Percentiles rank a stretch among this genome's conserved stretches.
These are phyloP conservation scores for Pteruthius melanotis DNA, from an alignment of 2,113 vertebrate genomes.

Conservation along the genomic window DNA sequence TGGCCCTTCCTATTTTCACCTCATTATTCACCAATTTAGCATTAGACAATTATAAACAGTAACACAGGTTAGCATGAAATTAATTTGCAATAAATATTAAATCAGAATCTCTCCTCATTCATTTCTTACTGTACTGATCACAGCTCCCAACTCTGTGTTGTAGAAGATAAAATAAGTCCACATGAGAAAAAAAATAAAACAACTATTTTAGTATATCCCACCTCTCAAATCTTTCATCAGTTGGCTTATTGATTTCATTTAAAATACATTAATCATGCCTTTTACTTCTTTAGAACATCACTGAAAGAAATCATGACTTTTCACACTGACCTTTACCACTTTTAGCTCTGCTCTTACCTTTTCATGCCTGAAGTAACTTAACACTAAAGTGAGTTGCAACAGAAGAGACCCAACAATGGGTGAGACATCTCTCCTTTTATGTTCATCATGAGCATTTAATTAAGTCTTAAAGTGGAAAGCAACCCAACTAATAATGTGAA, in stretches of 20 bases:
- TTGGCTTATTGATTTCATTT: background rate
- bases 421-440: conserved; percentile 25
- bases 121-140: background rate
- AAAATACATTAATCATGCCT: background rate
- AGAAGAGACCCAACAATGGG: background rate
- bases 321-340: conserved; percentile 23
- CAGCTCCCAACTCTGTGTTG: background rate
- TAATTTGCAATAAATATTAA: background rate
- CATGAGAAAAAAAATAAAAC: background rate
- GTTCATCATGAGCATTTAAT: conserved; percentile 33
- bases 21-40: conserved; percentile 40
- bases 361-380: conserved; percentile 38
- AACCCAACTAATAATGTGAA: background rate
- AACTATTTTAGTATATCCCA: background rate
- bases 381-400: conserved; percentile 36
- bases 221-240: background rate
- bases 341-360: conserved; percentile 30
- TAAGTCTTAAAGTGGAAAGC: conserved; percentile 44
- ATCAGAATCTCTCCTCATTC: background rate
- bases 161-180: background rate
- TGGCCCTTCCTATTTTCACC: conserved; percentile 1
- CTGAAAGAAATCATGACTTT: conserved; percentile 24
- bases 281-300: background rate
- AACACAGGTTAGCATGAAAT: background rate
- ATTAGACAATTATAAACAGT: background rate